Conservation (phyloP, 1,140 invertebrate genomes). For the Hirudo medicinalis region DNA sequence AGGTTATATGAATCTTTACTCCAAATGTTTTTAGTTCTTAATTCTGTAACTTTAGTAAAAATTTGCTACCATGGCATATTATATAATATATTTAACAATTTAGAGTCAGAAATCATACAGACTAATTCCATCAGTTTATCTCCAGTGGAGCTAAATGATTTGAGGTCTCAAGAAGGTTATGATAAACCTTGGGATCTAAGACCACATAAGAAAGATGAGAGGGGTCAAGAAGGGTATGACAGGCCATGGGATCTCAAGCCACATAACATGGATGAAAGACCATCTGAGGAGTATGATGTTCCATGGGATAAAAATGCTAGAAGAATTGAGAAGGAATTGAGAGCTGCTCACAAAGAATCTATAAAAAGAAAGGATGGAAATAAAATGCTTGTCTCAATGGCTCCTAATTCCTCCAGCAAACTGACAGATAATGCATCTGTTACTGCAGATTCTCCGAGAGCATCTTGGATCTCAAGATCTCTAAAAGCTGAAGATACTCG, state of each 20-base stretch:
- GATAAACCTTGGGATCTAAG: conserved; percentile 23
- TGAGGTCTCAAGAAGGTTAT: conserved; percentile 20
- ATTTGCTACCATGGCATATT: background rate
- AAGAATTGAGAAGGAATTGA: conserved; percentile 15
- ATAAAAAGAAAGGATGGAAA: background rate
- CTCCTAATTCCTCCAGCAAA: background rate
- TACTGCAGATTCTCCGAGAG: too few relatives aligned
- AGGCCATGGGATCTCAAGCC: conserved; percentile 22
- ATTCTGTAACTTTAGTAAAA: background rate
- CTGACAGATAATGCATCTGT: background rate
- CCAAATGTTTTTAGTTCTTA: background rate
- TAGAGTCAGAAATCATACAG: background rate
- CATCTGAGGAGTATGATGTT: conserved; percentile 19
- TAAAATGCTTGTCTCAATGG: background rate
- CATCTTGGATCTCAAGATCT: background rate
- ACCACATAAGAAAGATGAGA: conserved; percentile 14
- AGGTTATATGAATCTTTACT: background rate
- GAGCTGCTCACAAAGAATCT: conserved; percentile 5
- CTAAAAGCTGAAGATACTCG: conserved; percentile 8
- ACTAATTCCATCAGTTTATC: background rate
- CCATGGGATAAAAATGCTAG: conserved; percentile 24
- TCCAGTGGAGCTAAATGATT: conserved; percentile 8
- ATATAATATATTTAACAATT: background rate
- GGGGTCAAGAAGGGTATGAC: conserved; percentile 19
- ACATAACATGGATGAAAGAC: conserved; percentile 19